Evolutionary conservation across 2,113 vertebrate genomes (phyloP).

Genomic region (Zingel zingel): DNA sequence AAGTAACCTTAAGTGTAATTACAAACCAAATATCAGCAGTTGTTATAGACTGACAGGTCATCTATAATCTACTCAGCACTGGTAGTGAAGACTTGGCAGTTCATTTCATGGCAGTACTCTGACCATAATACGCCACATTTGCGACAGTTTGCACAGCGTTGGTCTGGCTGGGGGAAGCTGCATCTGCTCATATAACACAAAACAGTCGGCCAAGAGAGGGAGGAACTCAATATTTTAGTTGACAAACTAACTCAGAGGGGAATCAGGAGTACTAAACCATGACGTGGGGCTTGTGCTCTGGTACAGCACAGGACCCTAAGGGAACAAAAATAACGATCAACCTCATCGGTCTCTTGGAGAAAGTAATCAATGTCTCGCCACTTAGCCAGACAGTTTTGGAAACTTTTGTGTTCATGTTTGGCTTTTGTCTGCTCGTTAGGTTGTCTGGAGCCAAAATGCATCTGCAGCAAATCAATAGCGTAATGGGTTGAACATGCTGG

Average conservation of each 20-base stretch:
- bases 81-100: not conserved
- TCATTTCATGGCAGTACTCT: not conserved
- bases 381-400: conserved; percentile 49
- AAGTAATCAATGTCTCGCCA: conserved; percentile 18
- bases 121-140: conserved; percentile 4
- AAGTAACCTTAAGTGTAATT: not conserved
- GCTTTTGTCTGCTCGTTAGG: conserved; percentile 31
- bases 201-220: not conserved
- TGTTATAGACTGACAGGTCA: too few species aligned
- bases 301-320: not conserved
- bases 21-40: not conserved
- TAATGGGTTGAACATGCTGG: not conserved
- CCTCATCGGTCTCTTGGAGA: conserved; percentile 33
- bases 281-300: not conserved
- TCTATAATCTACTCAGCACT: not conserved
- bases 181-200: conserved; percentile 20
- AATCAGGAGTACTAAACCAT: conserved; percentile 10
- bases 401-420: conserved; percentile 42
- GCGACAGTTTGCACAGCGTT: not conserved
- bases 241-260: not conserved
- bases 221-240: not conserved
- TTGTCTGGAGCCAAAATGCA: conserved; percentile 36
- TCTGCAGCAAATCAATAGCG: conserved; percentile 55
- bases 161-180: not conserved
- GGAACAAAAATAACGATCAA: not conserved